phyloP scores from a whole-genome alignment of 2,888 invertebrate genomes.

The Tuberolachnus salignus region DNA sequence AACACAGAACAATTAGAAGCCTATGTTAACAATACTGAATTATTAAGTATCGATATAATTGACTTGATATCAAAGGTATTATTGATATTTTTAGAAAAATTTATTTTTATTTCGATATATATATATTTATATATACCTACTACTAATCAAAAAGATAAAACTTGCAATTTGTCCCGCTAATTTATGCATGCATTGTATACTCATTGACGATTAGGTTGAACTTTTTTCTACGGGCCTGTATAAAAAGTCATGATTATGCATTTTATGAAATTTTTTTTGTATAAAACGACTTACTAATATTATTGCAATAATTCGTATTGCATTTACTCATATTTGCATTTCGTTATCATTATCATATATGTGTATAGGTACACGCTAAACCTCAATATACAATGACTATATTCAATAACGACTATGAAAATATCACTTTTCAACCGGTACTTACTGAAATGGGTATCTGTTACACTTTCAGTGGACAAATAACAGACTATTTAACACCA shows the following conservation, averaged over 20 bases:
- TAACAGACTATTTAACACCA: conserved; percentile 65
- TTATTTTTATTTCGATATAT: no score
- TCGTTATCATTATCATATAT: background rate
- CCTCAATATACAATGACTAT: conserved; percentile 58
- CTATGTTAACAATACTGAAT: conserved; percentile 62
- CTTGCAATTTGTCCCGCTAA: no score
- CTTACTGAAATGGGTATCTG: conserved; percentile 73
- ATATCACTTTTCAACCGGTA: conserved; percentile 59
- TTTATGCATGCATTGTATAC: no score
- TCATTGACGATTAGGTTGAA: no score
- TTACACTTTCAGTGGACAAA: conserved; percentile 70
- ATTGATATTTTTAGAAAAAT: no score
- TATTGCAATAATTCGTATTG: no score
- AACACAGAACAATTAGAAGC: conserved; percentile 62
- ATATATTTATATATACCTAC: no score
- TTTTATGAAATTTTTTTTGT: no score
- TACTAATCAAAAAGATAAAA: no score
- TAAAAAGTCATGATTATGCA: no score
- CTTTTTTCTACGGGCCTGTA: no score
- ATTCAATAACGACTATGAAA: conserved; percentile 59
- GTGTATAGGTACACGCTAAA: conserved; percentile 58
- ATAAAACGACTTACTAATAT: no score
- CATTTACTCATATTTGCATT: background rate
- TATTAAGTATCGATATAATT: conserved; percentile 60
- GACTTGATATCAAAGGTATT: conserved; percentile 58